Conservation (phyloP, 2,113 vertebrate genomes). For the Calidris pugnax region DNA sequence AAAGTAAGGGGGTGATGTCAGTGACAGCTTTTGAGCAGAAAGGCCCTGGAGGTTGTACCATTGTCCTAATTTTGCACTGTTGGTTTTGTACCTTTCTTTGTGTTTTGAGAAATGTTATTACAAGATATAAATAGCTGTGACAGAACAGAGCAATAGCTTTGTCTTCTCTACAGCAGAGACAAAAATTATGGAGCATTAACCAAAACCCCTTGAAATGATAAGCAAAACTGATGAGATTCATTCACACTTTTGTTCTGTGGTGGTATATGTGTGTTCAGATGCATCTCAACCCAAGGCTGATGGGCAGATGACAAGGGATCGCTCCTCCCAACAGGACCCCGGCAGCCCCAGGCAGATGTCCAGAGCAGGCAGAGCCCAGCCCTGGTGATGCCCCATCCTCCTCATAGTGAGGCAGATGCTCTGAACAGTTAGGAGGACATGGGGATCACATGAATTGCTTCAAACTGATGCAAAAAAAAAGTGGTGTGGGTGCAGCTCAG, state of each 20-base stretch:
- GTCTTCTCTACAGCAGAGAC: background rate
- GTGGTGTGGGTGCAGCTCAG: background rate
- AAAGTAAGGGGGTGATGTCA: background rate
- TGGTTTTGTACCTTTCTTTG: background rate
- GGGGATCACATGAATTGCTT: fast-evolving
- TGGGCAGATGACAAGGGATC: background rate
- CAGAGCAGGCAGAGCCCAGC: background rate
- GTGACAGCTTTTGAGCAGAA: background rate
- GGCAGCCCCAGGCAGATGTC: fast-evolving
- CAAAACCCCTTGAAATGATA: background rate
- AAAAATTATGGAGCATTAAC: background rate
- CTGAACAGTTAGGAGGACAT: background rate
- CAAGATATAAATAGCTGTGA: background rate
- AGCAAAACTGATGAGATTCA: background rate
- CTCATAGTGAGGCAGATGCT: background rate
- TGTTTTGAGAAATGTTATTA: background rate
- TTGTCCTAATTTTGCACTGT: background rate
- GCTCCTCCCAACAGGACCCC: background rate
- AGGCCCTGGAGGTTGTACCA: background rate
- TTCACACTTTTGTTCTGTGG: background rate
- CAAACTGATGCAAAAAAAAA: too few relatives aligned
- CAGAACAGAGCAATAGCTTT: background rate
- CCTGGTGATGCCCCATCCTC: background rate
- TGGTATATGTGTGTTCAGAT: background rate
- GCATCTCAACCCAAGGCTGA: background rate